Percentiles rank a stretch among this genome's conserved stretches.
phyloP scores from a whole-genome alignment of 2,113 vertebrate species.

The Corythoichthys intestinalis region DNA sequence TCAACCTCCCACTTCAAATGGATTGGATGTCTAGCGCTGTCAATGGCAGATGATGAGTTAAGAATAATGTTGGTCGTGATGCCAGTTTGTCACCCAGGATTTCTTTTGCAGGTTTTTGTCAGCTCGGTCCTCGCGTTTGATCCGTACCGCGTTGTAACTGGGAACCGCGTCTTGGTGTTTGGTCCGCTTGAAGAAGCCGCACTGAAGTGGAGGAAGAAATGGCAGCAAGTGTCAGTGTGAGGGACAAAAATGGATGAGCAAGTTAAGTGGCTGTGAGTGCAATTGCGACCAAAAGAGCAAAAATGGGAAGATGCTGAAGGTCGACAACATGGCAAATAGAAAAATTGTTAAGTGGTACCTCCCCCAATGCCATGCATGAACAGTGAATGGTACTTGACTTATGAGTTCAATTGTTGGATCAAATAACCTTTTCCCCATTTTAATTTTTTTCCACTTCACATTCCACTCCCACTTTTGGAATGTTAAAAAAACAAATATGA shows the following conservation, averaged over 20 bases:
- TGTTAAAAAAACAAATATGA: too few relatives aligned
- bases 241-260: too few relatives aligned
- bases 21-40: too few relatives aligned
- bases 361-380: conserved; percentile 45
- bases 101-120: conserved; percentile 81
- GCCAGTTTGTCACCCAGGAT: conserved; percentile 92
- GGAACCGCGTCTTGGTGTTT: conserved; percentile 89
- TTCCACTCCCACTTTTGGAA: too few relatives aligned
- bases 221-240: background rate
- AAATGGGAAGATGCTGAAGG: conserved; percentile 23
- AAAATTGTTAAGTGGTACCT: conserved; percentile 34
- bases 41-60: conserved; percentile 52
- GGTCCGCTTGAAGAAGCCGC: conserved; percentile 90
- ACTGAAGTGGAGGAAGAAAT: conserved; percentile 66
- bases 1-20: too few relatives aligned
- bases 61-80: conserved; percentile 86
- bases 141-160: conserved; percentile 87
- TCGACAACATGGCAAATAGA: conserved; percentile 2
- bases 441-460: too few relatives aligned
- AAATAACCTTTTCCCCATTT: background rate
- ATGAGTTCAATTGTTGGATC: background rate
- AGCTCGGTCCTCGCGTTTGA: conserved; percentile 82
- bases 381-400: conserved; percentile 7
- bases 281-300: conserved; percentile 11
- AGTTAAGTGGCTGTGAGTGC: conserved; percentile 16